These are phyloP conservation scores for Orchesella cincta DNA, from an alignment of 1,140 invertebrate species.

Conservation along the genomic window DNA sequence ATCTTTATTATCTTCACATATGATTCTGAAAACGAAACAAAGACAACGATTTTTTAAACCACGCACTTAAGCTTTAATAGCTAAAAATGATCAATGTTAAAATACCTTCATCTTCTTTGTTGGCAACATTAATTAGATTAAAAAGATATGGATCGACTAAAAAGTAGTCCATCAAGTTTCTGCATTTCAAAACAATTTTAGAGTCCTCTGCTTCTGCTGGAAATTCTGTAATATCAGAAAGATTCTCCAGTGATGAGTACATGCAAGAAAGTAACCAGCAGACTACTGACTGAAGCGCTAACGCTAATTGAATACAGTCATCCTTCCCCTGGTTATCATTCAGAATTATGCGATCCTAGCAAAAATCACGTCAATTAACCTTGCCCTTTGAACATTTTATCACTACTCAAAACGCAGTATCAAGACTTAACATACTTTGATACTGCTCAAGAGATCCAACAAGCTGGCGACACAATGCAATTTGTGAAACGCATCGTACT, in stretches of 20 bases:
- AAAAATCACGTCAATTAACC: conserved; percentile 36
- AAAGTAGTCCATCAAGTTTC: conserved; percentile 55
- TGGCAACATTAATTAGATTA: conserved; percentile 58
- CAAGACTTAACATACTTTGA: conserved; percentile 64
- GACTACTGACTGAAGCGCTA: conserved; percentile 72
- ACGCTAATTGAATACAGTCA: conserved; percentile 73
- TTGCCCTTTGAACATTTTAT: background rate
- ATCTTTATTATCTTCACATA: conserved; percentile 40
- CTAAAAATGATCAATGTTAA: conserved; percentile 34
- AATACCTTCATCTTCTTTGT: conserved; percentile 55
- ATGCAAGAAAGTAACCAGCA: conserved; percentile 81
- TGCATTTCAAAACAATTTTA: conserved; percentile 56
- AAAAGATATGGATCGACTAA: conserved; percentile 55
- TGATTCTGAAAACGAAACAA: background rate
- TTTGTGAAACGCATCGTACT: conserved; percentile 85
- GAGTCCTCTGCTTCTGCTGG: conserved; percentile 52
- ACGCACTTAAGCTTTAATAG: background rate
- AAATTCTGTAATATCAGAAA: conserved; percentile 48
- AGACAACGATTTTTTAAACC: background rate
- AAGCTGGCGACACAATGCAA: conserved; percentile 83
- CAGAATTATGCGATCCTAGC: conserved; percentile 59
- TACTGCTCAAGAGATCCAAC: conserved; percentile 79
- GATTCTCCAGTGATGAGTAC: conserved; percentile 61
- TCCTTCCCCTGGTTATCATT: conserved; percentile 70
- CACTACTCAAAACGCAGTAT: conserved; percentile 11